Conservation (phyloP, 2,113 vertebrate species). For the Murina feae region DNA sequence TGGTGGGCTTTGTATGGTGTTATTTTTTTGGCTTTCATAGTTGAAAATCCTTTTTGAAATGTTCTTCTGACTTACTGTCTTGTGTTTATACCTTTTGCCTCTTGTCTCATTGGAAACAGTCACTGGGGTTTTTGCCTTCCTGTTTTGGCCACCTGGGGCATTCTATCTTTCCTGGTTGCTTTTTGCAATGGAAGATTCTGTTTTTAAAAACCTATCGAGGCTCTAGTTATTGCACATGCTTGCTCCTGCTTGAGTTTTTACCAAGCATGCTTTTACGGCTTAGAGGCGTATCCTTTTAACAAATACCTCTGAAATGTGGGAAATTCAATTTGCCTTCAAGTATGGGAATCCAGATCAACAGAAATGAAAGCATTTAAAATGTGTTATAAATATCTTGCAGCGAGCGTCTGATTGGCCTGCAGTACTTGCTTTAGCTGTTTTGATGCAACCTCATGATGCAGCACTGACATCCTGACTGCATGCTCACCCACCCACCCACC, state of each 20-base stretch:
- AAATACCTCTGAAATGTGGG: background rate
- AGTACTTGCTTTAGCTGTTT: background rate
- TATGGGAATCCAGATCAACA: background rate
- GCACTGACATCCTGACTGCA: slow-evolving; percentile 46
- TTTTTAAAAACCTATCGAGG: slow-evolving; percentile 39
- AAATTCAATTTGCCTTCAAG: slow-evolving; percentile 27
- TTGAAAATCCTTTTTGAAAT: background rate
- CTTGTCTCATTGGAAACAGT: background rate
- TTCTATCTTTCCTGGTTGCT: slow-evolving; percentile 38
- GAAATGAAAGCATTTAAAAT: slow-evolving; percentile 9
- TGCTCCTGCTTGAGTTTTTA: background rate
- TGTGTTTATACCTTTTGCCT: background rate
- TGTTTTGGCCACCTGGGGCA: background rate
- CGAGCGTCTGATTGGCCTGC: slow-evolving; percentile 9
- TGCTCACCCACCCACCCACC: background rate
- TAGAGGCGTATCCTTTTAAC: rapidly evolving
- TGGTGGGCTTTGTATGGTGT: background rate
- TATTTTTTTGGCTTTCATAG: rapidly evolving
- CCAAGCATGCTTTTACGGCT: background rate
- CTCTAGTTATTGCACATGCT: slow-evolving; percentile 1
- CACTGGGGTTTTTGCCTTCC: background rate
- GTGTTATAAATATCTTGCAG: slow-evolving; percentile 24
- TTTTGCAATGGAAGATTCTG: slow-evolving; percentile 23
- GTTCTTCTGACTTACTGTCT: background rate
- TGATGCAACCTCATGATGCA: background rate